Evolutionary conservation across 2,797 vertebrate genomes (phyloP).

Genomic region (Melanotaenia trifasciata): DNA sequence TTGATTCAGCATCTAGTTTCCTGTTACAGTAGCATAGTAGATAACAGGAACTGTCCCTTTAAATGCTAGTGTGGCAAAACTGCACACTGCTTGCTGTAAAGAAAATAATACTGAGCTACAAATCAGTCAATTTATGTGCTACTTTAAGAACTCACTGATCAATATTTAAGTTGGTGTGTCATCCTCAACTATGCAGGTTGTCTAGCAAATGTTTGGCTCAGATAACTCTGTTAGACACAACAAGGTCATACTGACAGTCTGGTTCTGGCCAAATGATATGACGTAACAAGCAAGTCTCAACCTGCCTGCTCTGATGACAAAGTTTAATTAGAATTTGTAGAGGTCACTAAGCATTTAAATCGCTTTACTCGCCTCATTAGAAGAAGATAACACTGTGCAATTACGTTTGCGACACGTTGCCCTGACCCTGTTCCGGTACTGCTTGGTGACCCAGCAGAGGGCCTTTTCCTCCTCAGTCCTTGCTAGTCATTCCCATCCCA

Average conservation of each 20-base stretch:
- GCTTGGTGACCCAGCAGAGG: conserved; percentile 36
- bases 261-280: conserved; percentile 27
- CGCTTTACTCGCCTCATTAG: conserved; percentile 33
- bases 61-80: conserved; percentile 38
- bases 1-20: conserved; percentile 27
- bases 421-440: conserved; percentile 41
- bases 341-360: conserved; percentile 45
- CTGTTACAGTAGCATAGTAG: conserved; percentile 8
- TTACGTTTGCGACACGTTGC: conserved; percentile 39
- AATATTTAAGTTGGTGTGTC: not conserved
- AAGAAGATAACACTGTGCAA: conserved; percentile 12
- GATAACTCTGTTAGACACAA: conserved; percentile 7
- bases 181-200: conserved; percentile 22
- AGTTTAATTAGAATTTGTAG: conserved; percentile 53
- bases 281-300: conserved; percentile 21
- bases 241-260: conserved; percentile 27
- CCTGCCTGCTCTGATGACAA: conserved; percentile 22
- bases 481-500: conserved; percentile 36
- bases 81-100: not conserved
- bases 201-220: conserved; percentile 5
- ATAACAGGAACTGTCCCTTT: conserved; percentile 39
- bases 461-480: conserved; percentile 14
- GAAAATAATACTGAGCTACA: not conserved
- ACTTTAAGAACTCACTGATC: not conserved
- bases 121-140: conserved; percentile 5